Conservation (phyloP, 1,140 invertebrate genomes). For the Drosophila virilis region DNA sequence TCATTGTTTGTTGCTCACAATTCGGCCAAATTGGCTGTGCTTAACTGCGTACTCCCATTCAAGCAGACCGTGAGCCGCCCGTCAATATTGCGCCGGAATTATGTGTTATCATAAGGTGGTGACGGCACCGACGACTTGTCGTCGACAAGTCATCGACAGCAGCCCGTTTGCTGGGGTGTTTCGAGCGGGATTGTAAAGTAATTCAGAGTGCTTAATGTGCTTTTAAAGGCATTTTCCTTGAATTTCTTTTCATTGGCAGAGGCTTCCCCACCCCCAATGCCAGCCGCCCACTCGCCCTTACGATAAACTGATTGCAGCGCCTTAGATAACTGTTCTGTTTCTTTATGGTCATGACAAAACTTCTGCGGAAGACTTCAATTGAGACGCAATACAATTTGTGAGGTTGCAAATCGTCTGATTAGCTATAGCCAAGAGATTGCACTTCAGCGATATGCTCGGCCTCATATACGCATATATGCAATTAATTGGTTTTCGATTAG, state of each 20-base stretch:
- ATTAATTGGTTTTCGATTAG: no score
- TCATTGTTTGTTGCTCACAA: constrained; percentile 12
- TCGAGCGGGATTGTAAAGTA: constrained; percentile 15
- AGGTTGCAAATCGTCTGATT: background rate
- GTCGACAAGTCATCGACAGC: constrained; percentile 13
- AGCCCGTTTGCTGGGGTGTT: background rate
- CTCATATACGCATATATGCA: background rate
- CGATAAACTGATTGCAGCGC: constrained; percentile 7
- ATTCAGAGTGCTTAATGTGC: constrained; percentile 12
- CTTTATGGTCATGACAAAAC: constrained; percentile 9
- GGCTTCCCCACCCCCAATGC: background rate
- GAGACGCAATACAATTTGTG: constrained; percentile 20
- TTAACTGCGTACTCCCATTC: constrained; percentile 26
- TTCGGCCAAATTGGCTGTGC: constrained; percentile 19
- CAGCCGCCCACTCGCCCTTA: no score
- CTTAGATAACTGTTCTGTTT: constrained; percentile 20
- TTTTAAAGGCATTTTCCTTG: constrained; percentile 28
- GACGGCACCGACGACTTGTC: constrained; percentile 18
- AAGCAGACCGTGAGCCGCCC: constrained; percentile 27
- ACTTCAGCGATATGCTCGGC: background rate
- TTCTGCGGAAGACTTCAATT: constrained; percentile 32
- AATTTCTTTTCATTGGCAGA: constrained; percentile 28
- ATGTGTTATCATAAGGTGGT: constrained; percentile 20
- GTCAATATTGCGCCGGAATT: constrained; percentile 16
- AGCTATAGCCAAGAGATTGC: background rate